Percentiles rank a stretch among this genome's conserved stretches.
Conservation (phyloP, 2,113 vertebrate species). For the Aix galericulata region DNA sequence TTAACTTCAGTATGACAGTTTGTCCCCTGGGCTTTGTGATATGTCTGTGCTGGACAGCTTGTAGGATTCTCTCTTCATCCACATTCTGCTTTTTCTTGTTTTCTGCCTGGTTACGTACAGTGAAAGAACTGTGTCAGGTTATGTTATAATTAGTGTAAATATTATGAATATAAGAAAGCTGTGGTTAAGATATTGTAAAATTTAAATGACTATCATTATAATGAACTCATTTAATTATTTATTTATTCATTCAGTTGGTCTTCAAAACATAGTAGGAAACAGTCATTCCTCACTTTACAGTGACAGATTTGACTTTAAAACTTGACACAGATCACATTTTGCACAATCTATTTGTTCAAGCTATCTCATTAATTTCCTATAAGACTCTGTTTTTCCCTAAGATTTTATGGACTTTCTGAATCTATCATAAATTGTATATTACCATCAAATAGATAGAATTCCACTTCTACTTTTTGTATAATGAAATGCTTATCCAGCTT, state of each 20-base stretch:
- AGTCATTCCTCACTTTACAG: not conserved
- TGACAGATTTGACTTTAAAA: not conserved
- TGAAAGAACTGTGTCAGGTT: not conserved
- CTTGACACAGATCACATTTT: not conserved
- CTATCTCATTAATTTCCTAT: not conserved
- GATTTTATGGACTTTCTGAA: not conserved
- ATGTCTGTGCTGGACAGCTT: not conserved
- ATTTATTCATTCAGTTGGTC: no score
- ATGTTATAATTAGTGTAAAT: not conserved
- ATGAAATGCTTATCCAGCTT: not conserved
- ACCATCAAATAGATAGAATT: not conserved
- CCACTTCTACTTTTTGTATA: not conserved
- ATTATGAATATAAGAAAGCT: not conserved
- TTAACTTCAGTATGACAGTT: not conserved
- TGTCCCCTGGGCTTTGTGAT: not conserved
- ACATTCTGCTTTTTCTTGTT: not conserved
- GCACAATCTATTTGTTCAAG: not conserved
- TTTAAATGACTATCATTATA: not conserved
- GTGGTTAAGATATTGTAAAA: not conserved
- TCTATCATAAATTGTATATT: not conserved
- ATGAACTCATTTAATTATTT: no score
- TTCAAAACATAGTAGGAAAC: not conserved
- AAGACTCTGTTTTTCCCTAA: not conserved
- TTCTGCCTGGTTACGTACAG: not conserved
- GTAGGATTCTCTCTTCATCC: not conserved